Evolutionary conservation across 2,113 vertebrate species (phyloP).

Genomic region (Gila orcuttii): DNA sequence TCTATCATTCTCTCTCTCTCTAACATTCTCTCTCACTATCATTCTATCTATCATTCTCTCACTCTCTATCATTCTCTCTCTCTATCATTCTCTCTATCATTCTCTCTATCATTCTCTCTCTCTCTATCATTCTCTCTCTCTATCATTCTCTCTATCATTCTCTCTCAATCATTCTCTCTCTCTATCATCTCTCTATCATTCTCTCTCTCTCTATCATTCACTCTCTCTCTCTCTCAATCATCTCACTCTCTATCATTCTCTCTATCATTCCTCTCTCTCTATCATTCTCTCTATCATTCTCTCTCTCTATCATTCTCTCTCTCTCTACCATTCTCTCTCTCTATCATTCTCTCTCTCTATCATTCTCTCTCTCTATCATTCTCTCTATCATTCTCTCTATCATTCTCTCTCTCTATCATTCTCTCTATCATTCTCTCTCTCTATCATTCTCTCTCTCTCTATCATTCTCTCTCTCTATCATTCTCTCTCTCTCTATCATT

Average conservation of each 20-base stretch:
- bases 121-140: background rate
- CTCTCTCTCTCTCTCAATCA: too few species aligned
- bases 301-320: constrained; percentile 1
- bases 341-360: too few species aligned
- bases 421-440: too few species aligned
- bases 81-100: background rate
- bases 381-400: background rate
- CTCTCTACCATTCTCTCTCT: too few species aligned
- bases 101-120: too few species aligned
- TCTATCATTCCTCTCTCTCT: background rate
- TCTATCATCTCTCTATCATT: background rate
- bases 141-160: background rate
- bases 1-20: background rate
- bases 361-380: background rate
- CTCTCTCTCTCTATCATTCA: background rate
- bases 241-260: background rate
- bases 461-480: too few species aligned
- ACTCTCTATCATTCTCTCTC: background rate
- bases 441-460: background rate
- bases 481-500: constrained; percentile 1
- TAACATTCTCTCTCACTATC: too few species aligned
- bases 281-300: too few species aligned
- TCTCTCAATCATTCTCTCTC: too few species aligned
- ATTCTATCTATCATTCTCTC: too few species aligned
- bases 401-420: too few species aligned